Evolutionary conservation across 2,888 invertebrate species (phyloP).

Genomic region (Synergus umbraculus): DNA sequence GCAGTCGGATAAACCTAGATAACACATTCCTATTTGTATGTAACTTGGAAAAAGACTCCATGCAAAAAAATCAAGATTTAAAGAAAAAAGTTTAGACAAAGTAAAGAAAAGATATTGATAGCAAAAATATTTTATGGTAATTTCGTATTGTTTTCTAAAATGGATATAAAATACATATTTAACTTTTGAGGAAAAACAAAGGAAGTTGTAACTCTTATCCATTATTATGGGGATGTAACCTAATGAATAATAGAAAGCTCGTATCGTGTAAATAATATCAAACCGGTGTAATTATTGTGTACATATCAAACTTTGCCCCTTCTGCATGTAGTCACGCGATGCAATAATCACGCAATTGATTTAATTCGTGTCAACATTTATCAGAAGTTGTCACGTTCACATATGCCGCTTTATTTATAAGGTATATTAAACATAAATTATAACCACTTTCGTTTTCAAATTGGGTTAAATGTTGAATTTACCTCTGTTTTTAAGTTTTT

Average conservation of each 20-base stretch:
- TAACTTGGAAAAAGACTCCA: background rate
- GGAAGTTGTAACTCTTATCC: background rate
- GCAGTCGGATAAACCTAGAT: slow-evolving; percentile 9
- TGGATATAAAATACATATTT: too few relatives aligned
- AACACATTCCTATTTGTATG: background rate
- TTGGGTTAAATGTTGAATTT: background rate
- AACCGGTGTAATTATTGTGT: slow-evolving; percentile 10
- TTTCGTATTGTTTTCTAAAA: too few relatives aligned
- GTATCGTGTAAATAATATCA: slow-evolving; percentile 22
- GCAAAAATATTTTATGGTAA: too few relatives aligned
- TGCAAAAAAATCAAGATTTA: background rate
- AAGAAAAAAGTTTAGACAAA: background rate
- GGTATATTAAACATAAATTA: slow-evolving; percentile 1
- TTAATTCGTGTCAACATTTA: slow-evolving; percentile 28
- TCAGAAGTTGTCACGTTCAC: slow-evolving; percentile 1
- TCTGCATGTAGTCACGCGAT: slow-evolving; percentile 21
- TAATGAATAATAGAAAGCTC: slow-evolving; percentile 12
- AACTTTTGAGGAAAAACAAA: too few relatives aligned
- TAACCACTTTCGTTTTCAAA: background rate
- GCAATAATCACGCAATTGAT: slow-evolving; percentile 25
- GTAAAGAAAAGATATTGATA: background rate
- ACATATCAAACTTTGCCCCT: slow-evolving; percentile 4
- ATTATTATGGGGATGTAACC: slow-evolving; percentile 6
- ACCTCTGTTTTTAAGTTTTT: background rate
- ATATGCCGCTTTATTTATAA: background rate